A percentile compares a stretch with the other conserved stretches of the same genome.
Conservation (phyloP, 2,113 vertebrate species). For the Antechinus flavipes region DNA sequence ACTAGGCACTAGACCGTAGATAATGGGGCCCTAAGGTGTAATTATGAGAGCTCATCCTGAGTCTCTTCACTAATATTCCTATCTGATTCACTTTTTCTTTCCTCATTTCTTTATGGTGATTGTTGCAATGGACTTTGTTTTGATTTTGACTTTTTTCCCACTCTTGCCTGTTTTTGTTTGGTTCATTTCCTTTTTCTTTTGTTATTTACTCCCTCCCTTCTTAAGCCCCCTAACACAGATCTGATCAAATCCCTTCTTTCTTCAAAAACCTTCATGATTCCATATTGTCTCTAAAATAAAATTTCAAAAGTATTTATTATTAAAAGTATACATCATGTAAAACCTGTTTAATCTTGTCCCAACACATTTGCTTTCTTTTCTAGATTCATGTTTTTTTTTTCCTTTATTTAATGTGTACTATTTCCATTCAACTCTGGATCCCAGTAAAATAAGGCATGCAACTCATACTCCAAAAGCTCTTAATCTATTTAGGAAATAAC, state of each 20-base stretch:
- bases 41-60: neutral
- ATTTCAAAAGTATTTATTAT: neutral
- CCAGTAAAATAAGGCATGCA: neutral
- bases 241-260: neutral
- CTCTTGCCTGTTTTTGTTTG: neutral
- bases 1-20: accelerated
- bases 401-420: neutral
- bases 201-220: neutral
- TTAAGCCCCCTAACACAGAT: neutral
- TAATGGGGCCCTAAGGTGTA: accelerated
- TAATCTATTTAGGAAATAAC: neutral
- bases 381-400: neutral
- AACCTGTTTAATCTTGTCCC: neutral
- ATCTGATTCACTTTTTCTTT: neutral
- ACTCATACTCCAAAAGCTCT: neutral
- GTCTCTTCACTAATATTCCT: neutral
- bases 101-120: neutral
- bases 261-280: neutral
- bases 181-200: neutral
- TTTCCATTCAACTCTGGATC: neutral
- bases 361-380: neutral
- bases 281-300: neutral
- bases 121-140: neutral
- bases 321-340: no score
- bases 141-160: neutral